phyloP scores from a whole-genome alignment of 1,140 invertebrate species.

The Aphelenchoides avenae region DNA sequence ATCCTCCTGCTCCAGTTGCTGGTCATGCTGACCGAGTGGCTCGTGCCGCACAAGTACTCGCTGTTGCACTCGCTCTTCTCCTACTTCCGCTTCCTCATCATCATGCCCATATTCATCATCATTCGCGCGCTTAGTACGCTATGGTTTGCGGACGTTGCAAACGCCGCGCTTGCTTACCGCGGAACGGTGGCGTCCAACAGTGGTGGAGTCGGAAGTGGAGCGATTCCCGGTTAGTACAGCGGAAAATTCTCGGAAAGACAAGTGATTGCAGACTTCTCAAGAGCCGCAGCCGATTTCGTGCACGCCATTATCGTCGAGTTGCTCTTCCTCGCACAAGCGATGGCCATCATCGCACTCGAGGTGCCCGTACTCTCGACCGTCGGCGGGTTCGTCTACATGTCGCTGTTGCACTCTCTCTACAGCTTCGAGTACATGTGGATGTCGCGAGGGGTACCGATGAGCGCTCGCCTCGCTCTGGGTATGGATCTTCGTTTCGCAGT shows the following conservation, averaged over 20 bases:
- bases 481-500: slow-evolving; percentile 1
- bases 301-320: slow-evolving; percentile 45
- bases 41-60: slow-evolving; percentile 14
- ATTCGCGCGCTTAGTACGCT: slow-evolving; percentile 35
- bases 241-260: slow-evolving; percentile 1
- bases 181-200: slow-evolving; percentile 1
- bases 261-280: slow-evolving; percentile 30
- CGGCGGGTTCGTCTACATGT: slow-evolving; percentile 45
- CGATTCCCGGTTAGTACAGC: no score
- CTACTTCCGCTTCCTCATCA: slow-evolving; percentile 23
- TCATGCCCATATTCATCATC: slow-evolving; percentile 46
- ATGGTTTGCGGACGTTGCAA: slow-evolving; percentile 53
- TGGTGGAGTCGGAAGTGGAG: neutral
- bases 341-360: slow-evolving; percentile 34
- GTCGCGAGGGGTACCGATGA: slow-evolving; percentile 29
- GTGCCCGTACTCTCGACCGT: slow-evolving; percentile 28
- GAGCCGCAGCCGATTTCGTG: slow-evolving; percentile 44
- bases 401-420: slow-evolving; percentile 50
- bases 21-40: slow-evolving; percentile 17
- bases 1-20: slow-evolving; percentile 25
- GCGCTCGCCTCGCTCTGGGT: slow-evolving; percentile 3
- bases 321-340: slow-evolving; percentile 47
- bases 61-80: slow-evolving; percentile 32
- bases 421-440: slow-evolving; percentile 56
- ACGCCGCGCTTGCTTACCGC: slow-evolving; percentile 35